Conservation (phyloP, 2,888 invertebrate species). For the Pollenia labialis region DNA sequence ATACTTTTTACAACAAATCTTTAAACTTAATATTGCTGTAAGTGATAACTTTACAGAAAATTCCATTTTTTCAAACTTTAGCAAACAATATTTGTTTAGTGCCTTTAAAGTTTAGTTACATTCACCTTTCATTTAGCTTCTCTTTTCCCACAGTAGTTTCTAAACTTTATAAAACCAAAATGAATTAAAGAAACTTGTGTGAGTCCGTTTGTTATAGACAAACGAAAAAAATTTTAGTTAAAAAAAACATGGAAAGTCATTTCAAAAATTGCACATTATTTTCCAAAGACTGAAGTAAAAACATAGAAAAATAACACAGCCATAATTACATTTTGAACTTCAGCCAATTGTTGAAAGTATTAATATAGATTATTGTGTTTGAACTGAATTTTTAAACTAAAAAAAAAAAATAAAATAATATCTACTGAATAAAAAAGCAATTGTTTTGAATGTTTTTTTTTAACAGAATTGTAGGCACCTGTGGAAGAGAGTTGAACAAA, state of each 20-base stretch:
- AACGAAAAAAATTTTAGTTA: neutral
- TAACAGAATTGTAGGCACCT: neutral
- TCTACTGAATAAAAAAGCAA: neutral
- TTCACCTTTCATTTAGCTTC: neutral
- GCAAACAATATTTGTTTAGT: too few species aligned
- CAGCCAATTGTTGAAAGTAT: constrained; percentile 59
- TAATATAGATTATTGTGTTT: constrained; percentile 50
- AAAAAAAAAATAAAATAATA: neutral
- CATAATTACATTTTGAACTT: constrained; percentile 49
- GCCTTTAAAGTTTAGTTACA: neutral
- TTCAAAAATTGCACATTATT: constrained; percentile 48
- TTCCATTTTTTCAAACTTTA: too few species aligned
- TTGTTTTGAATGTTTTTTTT: constrained; percentile 3
- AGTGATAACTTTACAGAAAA: too few species aligned
- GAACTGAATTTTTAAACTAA: constrained; percentile 17
- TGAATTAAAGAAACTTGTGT: neutral
- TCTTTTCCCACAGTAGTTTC: neutral
- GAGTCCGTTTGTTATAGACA: constrained; percentile 42
- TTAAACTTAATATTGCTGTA: too few species aligned
- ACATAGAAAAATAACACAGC: constrained; percentile 6
- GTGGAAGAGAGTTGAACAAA: neutral
- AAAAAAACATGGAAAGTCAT: constrained; percentile 43
- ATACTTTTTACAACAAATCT: too few species aligned
- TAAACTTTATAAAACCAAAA: constrained; percentile 32
- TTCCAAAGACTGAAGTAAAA: neutral